Conservation (phyloP, 2,113 vertebrate genomes). For the Oxygymnocypris stewartii region DNA sequence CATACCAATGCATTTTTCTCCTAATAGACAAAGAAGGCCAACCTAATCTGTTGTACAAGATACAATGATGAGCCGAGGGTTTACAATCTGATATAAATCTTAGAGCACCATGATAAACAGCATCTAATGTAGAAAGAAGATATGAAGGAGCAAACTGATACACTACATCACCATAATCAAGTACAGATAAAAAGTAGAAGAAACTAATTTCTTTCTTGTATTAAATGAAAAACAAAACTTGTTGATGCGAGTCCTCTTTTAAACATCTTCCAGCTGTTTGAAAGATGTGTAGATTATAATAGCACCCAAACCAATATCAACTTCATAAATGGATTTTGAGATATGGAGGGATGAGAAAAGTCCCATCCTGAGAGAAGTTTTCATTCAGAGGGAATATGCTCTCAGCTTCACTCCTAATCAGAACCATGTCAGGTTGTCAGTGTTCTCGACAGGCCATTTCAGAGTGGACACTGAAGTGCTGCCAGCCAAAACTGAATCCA, state of each 20-base stretch:
- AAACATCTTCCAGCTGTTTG: background rate
- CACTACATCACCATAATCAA: no score
- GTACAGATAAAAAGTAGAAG: no score
- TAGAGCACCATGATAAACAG: no score
- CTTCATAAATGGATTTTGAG: slow-evolving; percentile 4
- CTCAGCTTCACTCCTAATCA: background rate
- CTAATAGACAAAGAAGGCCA: no score
- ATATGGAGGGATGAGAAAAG: background rate
- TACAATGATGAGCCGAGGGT: no score
- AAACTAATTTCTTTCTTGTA: no score
- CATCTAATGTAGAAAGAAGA: no score
- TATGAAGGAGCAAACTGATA: no score
- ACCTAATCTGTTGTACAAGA: no score
- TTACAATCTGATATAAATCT: no score
- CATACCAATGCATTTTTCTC: no score
- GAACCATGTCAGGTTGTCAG: slow-evolving; percentile 3
- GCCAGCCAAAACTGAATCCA: slow-evolving; percentile 2
- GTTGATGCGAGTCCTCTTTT: background rate
- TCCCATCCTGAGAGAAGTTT: background rate
- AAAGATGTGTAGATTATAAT: background rate
- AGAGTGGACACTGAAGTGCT: slow-evolving; percentile 2
- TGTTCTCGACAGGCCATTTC: slow-evolving; percentile 9
- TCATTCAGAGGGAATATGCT: background rate
- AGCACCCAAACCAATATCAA: slow-evolving; percentile 6
- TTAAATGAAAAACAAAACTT: no score